Base-by-base conservation (phyloP, 2,797 vertebrate species). In the Etheostoma perlongum region DNA sequence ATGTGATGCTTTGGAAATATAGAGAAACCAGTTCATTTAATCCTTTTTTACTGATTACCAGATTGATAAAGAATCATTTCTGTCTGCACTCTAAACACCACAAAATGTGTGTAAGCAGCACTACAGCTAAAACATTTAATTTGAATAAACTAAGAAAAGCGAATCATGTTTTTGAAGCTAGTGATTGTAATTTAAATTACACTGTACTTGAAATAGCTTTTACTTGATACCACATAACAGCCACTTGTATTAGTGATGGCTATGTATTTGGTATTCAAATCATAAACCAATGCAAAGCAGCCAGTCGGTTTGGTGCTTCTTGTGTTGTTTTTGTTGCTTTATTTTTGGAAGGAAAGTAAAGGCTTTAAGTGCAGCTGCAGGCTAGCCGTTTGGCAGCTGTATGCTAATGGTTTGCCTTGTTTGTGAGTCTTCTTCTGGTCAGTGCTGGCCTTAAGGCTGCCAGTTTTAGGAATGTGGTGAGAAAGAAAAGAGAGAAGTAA, bases 311-410 rank as follows among this genome's bases (percentile, higher is more conserved):
- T 76, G 76, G 59, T 73, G 74, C 55, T 54, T 33, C 65, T 81
- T 48, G 53, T 6, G 40, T 83, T 86, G 78, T 88, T 78, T 40
- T 78, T 78, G 81, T 79, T 70, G 70, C 76, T 90, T 85, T 89
- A 82, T 89, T 85, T 85, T 81, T 85, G 74, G 69, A 74, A 73
- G 71, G 78, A 88, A 88, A 88, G 74, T 83, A 74, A 89, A 87
- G 82, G 79, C 78, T 83, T 79, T 72, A 74, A 72, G 89, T 86
- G 86, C 86, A 91, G 89, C 91, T 88, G 93, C 89, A 67, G 82
- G 78, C 77, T 87, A 81, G 87, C 82, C 84, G 87, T 85, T 86
- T 90, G 84, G 87, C 93, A 94, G 91, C 91, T 93, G 90, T 92
- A 92, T 93, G 93, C 81, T 93, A 94, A 94, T 92, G 70, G 48